Conservation (phyloP, 2,797 vertebrate genomes). For the Rhynchonycteris naso region DNA sequence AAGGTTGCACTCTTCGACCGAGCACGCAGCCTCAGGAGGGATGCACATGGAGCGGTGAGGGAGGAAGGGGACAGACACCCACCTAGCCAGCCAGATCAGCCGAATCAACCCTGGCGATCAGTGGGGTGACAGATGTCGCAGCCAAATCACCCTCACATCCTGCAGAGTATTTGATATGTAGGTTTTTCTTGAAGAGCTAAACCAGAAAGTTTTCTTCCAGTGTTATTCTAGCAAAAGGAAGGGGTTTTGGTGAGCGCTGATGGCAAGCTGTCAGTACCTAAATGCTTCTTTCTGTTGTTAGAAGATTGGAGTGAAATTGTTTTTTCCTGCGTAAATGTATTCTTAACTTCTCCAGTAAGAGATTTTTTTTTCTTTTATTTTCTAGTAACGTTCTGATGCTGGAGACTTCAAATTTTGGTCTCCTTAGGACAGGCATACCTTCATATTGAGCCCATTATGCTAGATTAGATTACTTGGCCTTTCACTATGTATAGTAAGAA, state of each 20-base stretch:
- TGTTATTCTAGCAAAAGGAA: slow-evolving; percentile 38
- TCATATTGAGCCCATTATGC: background rate
- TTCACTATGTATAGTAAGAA: background rate
- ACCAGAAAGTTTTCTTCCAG: slow-evolving; percentile 22
- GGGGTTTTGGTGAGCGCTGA: background rate
- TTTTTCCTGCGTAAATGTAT: background rate
- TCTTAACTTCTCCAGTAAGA: slow-evolving; percentile 21
- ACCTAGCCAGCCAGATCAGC: too few relatives aligned
- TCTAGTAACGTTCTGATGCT: background rate
- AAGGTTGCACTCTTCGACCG: too few relatives aligned
- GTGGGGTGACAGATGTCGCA: too few relatives aligned
- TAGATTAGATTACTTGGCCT: accelerated
- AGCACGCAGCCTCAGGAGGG: too few relatives aligned
- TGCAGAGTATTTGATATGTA: background rate
- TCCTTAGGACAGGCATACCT: background rate
- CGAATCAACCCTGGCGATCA: too few relatives aligned
- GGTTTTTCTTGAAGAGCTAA: slow-evolving; percentile 46
- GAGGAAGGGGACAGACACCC: too few relatives aligned
- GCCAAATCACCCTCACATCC: too few relatives aligned
- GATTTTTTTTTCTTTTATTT: background rate
- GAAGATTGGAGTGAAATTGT: background rate
- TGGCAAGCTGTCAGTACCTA: background rate
- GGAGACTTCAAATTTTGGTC: background rate
- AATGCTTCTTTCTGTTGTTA: background rate
- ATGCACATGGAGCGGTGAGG: too few relatives aligned